Evolutionary conservation across 2,797 vertebrate genomes (phyloP), one percentile per base, ranked within the genome.

Genomic region (Numenius phaeopus): DNA sequence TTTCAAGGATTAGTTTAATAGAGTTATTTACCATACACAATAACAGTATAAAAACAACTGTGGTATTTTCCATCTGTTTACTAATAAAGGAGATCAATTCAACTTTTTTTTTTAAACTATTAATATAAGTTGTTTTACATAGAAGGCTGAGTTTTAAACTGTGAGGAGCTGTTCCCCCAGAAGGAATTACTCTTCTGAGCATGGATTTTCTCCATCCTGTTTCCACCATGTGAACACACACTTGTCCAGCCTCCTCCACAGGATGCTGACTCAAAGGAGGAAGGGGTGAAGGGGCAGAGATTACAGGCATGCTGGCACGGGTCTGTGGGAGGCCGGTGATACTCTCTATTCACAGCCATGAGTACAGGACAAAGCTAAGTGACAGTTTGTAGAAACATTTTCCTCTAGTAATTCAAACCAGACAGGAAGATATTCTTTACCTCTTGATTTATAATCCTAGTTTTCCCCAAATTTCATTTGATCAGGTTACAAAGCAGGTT

Each of bases 381-480:
- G 81, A 64, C 8, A 54, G 5, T 64, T 78, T 70, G 12, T 50
- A 50, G 62, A 67, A 86, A 70, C 72, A 12, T 0, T 3, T 59
- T 62, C 21, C 12, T 70, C 19, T n/a, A 32, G 3, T 52, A 18
- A 37, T 78, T 81, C 39, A 81, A 76, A 61, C 3, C 8, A 75
- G 7, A 42, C 4, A 47, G 49, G 78, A 69, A 49, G 7, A 30
- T 39, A 14, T 19, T 72, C 23, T 42, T 87, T 83, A 55, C 26
- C 7, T 44, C 23, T 73, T 65, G n/a, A 65, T 37, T 67, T 46
- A 21, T 11, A 84, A 34, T 32, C 10, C 5, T 39, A 49, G 6
- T 52, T 91, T 91, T 94, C 61, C 17, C 88, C 26, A 64, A 37
- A 44, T 89, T 67, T 76, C 10, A 14, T 88, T 83, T 85, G 23